Evolutionary conservation across 2,113 vertebrate genomes (phyloP).

Genomic region (Albula goreensis): DNA sequence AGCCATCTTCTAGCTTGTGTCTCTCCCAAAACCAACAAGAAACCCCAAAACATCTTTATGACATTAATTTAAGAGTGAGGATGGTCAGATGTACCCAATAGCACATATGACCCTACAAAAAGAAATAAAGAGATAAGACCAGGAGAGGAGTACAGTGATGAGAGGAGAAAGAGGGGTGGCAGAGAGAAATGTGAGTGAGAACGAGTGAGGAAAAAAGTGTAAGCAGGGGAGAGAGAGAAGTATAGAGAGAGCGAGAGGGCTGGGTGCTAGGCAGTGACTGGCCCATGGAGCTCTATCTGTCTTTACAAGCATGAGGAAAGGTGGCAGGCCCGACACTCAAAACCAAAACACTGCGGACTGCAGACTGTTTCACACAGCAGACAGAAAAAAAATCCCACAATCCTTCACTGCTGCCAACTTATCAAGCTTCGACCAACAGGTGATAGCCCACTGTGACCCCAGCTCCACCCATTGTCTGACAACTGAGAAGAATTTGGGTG

Average conservation of each 20-base stretch:
- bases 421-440: neutral
- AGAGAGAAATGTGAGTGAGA: neutral
- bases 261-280: neutral
- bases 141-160: neutral
- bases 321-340: neutral
- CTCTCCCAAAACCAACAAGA: too few relatives aligned
- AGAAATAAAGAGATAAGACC: neutral
- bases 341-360: neutral
- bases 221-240: constrained; percentile 17
- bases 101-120: neutral
- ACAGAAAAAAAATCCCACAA: neutral
- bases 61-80: neutral
- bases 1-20: neutral
- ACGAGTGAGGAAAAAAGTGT: too few relatives aligned
- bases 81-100: neutral
- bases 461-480: neutral
- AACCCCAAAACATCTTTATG: too few relatives aligned
- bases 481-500: neutral
- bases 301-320: neutral
- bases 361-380: neutral
- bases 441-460: neutral
- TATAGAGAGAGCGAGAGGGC: neutral
- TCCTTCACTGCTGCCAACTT: neutral
- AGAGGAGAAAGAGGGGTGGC: constrained; percentile 13
- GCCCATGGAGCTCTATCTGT: neutral